Evolutionary conservation across 2,113 vertebrate genomes (phyloP).

Genomic region (Nibea albiflora): DNA sequence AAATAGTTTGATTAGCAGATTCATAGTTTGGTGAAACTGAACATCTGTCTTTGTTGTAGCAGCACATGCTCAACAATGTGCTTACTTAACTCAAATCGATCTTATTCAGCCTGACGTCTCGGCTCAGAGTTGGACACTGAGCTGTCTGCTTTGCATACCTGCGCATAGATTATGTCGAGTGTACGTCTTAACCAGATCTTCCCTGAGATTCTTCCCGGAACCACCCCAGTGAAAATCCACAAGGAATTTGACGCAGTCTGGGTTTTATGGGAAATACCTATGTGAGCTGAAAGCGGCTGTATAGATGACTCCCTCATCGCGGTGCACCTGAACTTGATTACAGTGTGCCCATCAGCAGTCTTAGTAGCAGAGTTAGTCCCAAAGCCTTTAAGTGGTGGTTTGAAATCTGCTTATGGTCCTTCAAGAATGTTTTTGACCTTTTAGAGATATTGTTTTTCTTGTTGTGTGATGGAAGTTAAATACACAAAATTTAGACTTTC

Average conservation of each 20-base stretch:
- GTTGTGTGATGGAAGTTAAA: constrained; percentile 13
- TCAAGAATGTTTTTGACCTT: constrained; percentile 33
- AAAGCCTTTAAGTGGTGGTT: constrained; percentile 52
- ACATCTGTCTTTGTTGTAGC: constrained; percentile 49
- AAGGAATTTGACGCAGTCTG: constrained; percentile 57
- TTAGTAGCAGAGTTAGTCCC: constrained; percentile 13
- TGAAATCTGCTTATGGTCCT: constrained; percentile 33
- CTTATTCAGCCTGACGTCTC: constrained; percentile 50
- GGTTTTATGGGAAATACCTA: constrained; percentile 63
- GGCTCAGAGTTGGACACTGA: constrained; percentile 15
- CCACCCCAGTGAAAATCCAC: constrained; percentile 40
- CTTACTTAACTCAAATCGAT: constrained; percentile 39
- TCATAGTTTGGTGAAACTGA: constrained; percentile 40
- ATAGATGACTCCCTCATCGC: constrained; percentile 50
- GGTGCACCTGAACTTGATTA: constrained; percentile 64
- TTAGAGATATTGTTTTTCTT: not conserved
- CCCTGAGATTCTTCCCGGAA: constrained; percentile 47
- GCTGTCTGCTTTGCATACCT: constrained; percentile 47
- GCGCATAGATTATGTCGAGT: constrained; percentile 43
- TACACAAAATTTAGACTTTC: constrained; percentile 24
- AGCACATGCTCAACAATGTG: constrained; percentile 44
- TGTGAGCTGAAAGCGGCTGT: constrained; percentile 45
- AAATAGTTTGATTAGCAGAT: constrained; percentile 49
- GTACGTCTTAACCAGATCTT: constrained; percentile 49
- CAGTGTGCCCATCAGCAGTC: constrained; percentile 30